Base-by-base conservation (phyloP, 1,140 invertebrate species). In the Luehdorfia chinensis region DNA sequence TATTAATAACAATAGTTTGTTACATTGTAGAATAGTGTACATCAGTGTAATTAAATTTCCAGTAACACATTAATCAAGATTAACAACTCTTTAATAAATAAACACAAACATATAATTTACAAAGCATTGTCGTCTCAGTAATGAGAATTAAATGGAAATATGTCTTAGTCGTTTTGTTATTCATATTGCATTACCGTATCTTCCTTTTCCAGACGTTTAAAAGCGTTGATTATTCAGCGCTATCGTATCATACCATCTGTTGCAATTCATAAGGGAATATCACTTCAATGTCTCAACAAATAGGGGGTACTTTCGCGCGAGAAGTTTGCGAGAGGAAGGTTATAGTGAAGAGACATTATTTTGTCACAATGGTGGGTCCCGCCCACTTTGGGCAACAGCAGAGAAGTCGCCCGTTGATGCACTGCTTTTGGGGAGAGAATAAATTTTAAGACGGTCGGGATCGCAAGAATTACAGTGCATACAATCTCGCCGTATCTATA, bases 151-250 rank as follows among this genome's bases (percentile, higher is more conserved):
- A 79, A 80, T 83, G 66, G 66, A 62, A 70, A 81, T 78, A 81
- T 73, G 73, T 80, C 76, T 81, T 71, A 75, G 73, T 79, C 78
- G 76, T 81, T 83, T 86, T 81, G 75, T 84, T 83, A 86, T 86
- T 84, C 79, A 83, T 83, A 84, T 79, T 76, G 79, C 78, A 83
- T 86, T 86, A 83, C 72, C 70, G 76, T 83, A 86, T 86, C 83
- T 83, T 84, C 77, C 83, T 77, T 83, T 80, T 84, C 72, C 78
- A 81, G 83, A 83, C 75, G 75, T 84, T 84, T 80, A 76, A 80
- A 43, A 80, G 78, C 78, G 79, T 86, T 86, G 83, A 84, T 86
- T 86, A 86, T 86, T 84, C 79, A 80, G 72, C 75, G 70, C 65
- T 77, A 84, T 86, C 78, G 49, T 57, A 47, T 52, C 50, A 59